These are phyloP conservation scores for Zele albiditarsus DNA, from an alignment of 2,888 invertebrate genomes.

Conservation along the genomic window DNA sequence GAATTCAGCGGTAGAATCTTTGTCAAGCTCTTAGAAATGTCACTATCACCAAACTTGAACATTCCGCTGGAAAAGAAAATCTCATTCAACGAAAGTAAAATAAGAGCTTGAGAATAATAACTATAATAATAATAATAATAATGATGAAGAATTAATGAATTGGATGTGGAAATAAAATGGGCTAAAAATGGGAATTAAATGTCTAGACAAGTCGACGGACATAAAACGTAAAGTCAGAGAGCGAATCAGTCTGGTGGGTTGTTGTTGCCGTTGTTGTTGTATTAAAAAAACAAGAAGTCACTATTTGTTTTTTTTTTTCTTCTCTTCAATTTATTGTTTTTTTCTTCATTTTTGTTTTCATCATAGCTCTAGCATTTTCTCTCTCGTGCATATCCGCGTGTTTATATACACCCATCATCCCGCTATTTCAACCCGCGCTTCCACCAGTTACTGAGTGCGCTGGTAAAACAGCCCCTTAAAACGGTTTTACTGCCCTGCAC, in stretches of 20 bases:
- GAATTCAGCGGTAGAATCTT: too few species aligned
- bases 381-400: conserved; percentile 34
- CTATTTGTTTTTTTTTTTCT: conserved; percentile 44
- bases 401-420: conserved; percentile 10
- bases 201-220: conserved; percentile 48
- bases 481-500: conserved; percentile 71
- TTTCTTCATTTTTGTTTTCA: conserved; percentile 33
- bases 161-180: conserved; percentile 12
- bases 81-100: too few species aligned
- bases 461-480: conserved; percentile 73
- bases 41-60: too few species aligned
- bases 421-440: conserved; percentile 23
- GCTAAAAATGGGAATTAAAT: conserved; percentile 48
- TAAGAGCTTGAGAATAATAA: too few species aligned
- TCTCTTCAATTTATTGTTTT: conserved; percentile 16
- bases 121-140: neutral
- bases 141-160: conserved; percentile 29
- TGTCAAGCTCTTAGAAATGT: too few species aligned
- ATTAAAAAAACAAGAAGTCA: neutral
- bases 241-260: conserved; percentile 48
- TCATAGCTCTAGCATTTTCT: neutral
- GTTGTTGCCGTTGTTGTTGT: neutral
- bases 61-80: too few species aligned
- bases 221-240: conserved; percentile 50
- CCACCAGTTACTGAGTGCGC: conserved; percentile 67